These are phyloP conservation scores for Drosophila kurseongensis DNA, from an alignment of 1,140 invertebrate species.

Conservation along the genomic window DNA sequence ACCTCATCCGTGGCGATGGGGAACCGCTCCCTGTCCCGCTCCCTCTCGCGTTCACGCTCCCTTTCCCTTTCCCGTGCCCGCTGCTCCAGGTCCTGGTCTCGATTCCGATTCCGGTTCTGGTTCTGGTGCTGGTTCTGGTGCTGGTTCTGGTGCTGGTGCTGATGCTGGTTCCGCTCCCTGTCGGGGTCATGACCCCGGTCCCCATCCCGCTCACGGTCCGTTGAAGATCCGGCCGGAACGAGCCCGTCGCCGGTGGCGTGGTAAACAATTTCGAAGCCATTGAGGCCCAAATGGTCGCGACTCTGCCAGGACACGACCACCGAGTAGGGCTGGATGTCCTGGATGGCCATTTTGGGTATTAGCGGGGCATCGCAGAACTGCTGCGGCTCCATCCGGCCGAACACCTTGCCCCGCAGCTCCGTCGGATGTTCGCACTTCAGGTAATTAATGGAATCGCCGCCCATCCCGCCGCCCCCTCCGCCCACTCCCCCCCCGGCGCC, in stretches of 20 bases:
- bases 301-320: slow-evolving; percentile 95
- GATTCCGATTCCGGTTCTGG: slow-evolving; percentile 1
- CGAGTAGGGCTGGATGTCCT: slow-evolving; percentile 95
- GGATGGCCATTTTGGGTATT: slow-evolving; percentile 92
- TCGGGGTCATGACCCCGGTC: slow-evolving; percentile 8
- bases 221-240: slow-evolving; percentile 84
- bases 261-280: slow-evolving; percentile 94
- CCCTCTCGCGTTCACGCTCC: slow-evolving; percentile 43
- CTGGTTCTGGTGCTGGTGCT: background rate
- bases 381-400: slow-evolving; percentile 91
- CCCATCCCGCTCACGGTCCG: slow-evolving; percentile 49
- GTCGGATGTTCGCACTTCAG: slow-evolving; percentile 92
- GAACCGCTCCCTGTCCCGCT: slow-evolving; percentile 11
- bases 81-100: slow-evolving; percentile 14
- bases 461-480: background rate
- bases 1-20: slow-evolving; percentile 71
- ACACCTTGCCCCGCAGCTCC: slow-evolving; percentile 90
- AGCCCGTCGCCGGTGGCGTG: slow-evolving; percentile 88
- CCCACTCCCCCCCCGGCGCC: background rate
- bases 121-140: too few relatives aligned
- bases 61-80: slow-evolving; percentile 28
- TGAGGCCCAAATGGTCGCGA: slow-evolving; percentile 93
- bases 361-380: slow-evolving; percentile 93
- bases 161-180: background rate
- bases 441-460: slow-evolving; percentile 86